Conservation (phyloP, 2,113 vertebrate species). For the Cavia aperea region DNA sequence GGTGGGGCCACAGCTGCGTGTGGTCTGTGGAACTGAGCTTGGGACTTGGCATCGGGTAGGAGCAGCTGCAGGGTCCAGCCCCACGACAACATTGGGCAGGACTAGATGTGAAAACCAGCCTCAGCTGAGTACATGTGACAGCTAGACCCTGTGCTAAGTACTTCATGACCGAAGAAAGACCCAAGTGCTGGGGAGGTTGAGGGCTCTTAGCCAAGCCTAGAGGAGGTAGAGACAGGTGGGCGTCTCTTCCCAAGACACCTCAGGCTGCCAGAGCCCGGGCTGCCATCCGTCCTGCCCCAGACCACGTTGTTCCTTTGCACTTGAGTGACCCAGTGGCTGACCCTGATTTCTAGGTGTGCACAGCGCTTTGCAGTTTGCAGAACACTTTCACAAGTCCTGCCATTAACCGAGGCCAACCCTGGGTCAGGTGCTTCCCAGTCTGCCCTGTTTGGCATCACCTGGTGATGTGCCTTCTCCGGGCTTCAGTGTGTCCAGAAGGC, state of each 20-base stretch:
- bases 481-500: background rate
- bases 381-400: background rate
- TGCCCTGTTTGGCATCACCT: background rate
- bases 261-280: background rate
- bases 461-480: constrained; percentile 17
- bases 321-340: background rate
- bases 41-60: background rate
- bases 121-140: background rate
- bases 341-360: background rate
- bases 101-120: background rate
- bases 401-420: background rate
- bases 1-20: background rate
- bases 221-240: background rate
- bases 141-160: background rate
- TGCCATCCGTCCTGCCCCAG: no score
- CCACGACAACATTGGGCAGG: no score
- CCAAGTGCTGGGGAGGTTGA: background rate
- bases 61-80: background rate
- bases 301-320: rapidly evolving
- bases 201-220: background rate
- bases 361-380: background rate
- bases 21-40: background rate
- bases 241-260: background rate
- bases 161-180: background rate
- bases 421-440: background rate